phyloP scores from a whole-genome alignment of 1,140 invertebrate species.

The Sarcophaga bullata region DNA sequence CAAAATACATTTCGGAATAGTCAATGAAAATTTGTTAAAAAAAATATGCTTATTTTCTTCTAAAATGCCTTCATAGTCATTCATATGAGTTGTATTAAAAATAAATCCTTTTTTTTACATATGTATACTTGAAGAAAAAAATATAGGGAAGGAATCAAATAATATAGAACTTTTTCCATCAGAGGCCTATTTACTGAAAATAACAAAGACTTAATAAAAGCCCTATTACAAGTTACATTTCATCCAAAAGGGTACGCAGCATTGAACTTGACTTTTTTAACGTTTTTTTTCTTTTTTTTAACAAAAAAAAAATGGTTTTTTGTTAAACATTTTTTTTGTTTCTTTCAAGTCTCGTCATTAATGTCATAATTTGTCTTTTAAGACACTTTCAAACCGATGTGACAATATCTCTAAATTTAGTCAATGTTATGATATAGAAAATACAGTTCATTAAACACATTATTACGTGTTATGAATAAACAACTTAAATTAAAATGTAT shows the following conservation, averaged over 20 bases:
- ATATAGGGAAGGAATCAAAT: too few relatives aligned
- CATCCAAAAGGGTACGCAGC: background rate
- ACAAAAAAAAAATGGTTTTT: background rate
- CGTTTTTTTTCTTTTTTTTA: constrained; percentile 8
- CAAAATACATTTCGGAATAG: too few relatives aligned
- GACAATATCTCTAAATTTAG: background rate
- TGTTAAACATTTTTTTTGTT: background rate
- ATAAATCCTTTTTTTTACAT: too few relatives aligned
- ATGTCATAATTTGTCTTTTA: constrained; percentile 1
- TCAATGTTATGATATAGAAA: constrained; percentile 27
- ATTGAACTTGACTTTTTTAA: constrained; percentile 12
- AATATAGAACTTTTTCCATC: too few relatives aligned
- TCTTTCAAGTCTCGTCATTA: background rate
- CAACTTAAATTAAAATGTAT: background rate
- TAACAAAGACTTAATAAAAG: too few relatives aligned
- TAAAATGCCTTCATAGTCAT: too few relatives aligned
- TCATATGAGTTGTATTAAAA: too few relatives aligned
- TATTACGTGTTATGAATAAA: background rate
- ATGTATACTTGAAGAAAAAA: too few relatives aligned
- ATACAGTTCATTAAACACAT: constrained; percentile 35
- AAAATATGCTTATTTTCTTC: too few relatives aligned
- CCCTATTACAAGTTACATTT: too few relatives aligned
- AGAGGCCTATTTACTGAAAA: too few relatives aligned
- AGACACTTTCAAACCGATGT: background rate
- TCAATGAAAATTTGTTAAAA: too few relatives aligned